Percentiles rank a stretch among this genome's conserved stretches.
phyloP scores from a whole-genome alignment of 2,113 vertebrate species.

The Noturus placidus region DNA sequence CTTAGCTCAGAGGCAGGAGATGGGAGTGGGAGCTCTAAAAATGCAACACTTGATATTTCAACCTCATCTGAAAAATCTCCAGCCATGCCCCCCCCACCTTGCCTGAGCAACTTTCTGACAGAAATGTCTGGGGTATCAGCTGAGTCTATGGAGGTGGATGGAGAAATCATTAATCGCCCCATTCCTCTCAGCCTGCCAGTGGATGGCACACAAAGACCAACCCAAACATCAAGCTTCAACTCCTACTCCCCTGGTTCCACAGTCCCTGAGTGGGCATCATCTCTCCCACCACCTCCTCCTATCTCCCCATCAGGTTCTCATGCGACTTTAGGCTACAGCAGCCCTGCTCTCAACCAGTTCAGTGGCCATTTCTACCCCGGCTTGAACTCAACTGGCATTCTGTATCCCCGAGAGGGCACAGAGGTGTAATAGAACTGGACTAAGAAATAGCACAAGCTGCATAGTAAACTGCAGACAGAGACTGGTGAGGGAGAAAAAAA shows the following conservation, averaged over 20 bases:
- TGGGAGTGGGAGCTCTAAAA: constrained; percentile 72
- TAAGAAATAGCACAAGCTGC: neutral
- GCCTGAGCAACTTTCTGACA: constrained; percentile 88
- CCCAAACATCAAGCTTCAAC: constrained; percentile 79
- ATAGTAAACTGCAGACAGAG: neutral
- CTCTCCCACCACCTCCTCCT: constrained; percentile 75
- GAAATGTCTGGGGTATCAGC: constrained; percentile 87
- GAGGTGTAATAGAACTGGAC: constrained; percentile 77
- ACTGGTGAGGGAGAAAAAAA: constrained; percentile 5
- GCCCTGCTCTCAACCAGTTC: constrained; percentile 86
- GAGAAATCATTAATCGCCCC: constrained; percentile 73
- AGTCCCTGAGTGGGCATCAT: constrained; percentile 74
- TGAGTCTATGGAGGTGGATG: constrained; percentile 66
- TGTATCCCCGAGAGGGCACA: constrained; percentile 89
- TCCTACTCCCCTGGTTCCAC: constrained; percentile 81
- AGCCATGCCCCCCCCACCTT: constrained; percentile 70
- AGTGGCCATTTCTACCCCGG: constrained; percentile 86
- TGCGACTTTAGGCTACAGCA: constrained; percentile 77
- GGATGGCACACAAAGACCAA: constrained; percentile 79
- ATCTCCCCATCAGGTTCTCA: constrained; percentile 78
- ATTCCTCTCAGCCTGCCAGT: constrained; percentile 77
- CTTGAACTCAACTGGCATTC: constrained; percentile 72
- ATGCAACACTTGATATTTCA: constrained; percentile 69
- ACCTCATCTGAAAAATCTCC: constrained; percentile 79
- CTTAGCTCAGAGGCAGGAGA: constrained; percentile 78